Conservation (phyloP, 2,797 vertebrate genomes). For the Crypturellus tataupa region DNA sequence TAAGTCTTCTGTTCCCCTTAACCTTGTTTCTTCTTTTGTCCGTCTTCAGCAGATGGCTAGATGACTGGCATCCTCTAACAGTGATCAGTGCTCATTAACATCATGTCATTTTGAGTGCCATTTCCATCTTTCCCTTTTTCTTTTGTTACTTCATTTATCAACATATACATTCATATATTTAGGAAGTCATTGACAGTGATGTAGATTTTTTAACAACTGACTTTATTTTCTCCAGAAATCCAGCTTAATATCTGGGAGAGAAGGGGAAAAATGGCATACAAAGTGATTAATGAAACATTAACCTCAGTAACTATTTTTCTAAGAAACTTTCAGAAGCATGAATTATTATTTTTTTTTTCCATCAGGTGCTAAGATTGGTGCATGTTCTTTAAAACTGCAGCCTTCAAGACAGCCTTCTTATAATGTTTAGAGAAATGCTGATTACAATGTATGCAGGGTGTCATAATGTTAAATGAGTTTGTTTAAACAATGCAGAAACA, state of each 20-base stretch:
- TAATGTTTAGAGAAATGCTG: slow-evolving; percentile 10
- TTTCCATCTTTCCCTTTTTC: slow-evolving; percentile 55
- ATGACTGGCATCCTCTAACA: slow-evolving; percentile 55
- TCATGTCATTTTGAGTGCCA: slow-evolving; percentile 61
- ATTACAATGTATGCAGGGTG: neutral
- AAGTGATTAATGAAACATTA: slow-evolving; percentile 69
- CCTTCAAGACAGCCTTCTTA: neutral
- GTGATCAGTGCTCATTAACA: slow-evolving; percentile 71
- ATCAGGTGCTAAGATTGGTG: neutral
- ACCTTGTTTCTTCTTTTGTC: slow-evolving; percentile 65
- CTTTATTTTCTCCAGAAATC: slow-evolving; percentile 55
- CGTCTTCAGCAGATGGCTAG: slow-evolving; percentile 70
- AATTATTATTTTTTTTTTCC: neutral
- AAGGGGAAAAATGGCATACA: neutral
- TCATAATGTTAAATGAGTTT: slow-evolving; percentile 46
- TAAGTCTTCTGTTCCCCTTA: slow-evolving; percentile 51
- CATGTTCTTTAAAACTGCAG: slow-evolving; percentile 34
- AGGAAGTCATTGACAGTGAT: slow-evolving; percentile 48
- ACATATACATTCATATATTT: slow-evolving; percentile 49
- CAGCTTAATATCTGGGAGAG: neutral
- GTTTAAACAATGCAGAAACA: slow-evolving; percentile 37
- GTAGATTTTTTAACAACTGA: slow-evolving; percentile 14
- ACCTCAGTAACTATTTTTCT: slow-evolving; percentile 38
- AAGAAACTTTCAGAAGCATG: slow-evolving; percentile 10
- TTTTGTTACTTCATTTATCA: slow-evolving; percentile 55